phyloP scores from a whole-genome alignment of 2,797 vertebrate genomes.

The Acridotheres tristis region DNA sequence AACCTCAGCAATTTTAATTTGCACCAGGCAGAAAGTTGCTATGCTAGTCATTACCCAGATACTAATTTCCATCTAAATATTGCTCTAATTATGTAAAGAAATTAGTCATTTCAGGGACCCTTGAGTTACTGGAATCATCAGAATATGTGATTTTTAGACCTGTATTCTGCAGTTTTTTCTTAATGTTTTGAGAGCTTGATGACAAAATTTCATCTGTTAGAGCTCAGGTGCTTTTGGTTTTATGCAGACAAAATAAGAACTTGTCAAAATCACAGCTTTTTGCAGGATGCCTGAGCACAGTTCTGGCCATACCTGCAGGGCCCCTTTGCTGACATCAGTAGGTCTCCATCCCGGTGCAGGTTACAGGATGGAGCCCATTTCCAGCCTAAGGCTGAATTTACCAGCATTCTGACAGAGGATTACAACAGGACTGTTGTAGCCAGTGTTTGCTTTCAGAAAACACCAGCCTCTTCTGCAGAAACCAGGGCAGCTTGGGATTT shows the following conservation, averaged over 20 bases:
- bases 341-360: background rate
- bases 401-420: background rate
- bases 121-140: background rate
- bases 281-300: background rate
- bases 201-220: background rate
- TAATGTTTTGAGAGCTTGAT: background rate
- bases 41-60: constrained; percentile 42
- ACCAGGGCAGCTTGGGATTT: background rate
- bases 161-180: background rate
- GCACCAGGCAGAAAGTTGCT: constrained; percentile 18
- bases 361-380: background rate
- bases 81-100: constrained; percentile 9
- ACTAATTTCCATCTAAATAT: constrained; percentile 62
- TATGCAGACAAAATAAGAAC: background rate
- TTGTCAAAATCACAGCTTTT: background rate
- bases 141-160: background rate
- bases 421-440: background rate
- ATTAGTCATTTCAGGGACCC: background rate
- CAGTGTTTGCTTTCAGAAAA: background rate
- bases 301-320: background rate
- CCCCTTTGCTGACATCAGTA: background rate
- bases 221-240: background rate
- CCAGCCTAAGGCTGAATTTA: background rate
- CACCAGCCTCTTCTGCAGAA: background rate
- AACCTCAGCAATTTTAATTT: constrained; percentile 33